Percentiles rank a stretch among this genome's conserved stretches.
These are phyloP conservation scores for Azorinus chamasolen DNA, from an alignment of 2,888 invertebrate species.

Conservation along the genomic window DNA sequence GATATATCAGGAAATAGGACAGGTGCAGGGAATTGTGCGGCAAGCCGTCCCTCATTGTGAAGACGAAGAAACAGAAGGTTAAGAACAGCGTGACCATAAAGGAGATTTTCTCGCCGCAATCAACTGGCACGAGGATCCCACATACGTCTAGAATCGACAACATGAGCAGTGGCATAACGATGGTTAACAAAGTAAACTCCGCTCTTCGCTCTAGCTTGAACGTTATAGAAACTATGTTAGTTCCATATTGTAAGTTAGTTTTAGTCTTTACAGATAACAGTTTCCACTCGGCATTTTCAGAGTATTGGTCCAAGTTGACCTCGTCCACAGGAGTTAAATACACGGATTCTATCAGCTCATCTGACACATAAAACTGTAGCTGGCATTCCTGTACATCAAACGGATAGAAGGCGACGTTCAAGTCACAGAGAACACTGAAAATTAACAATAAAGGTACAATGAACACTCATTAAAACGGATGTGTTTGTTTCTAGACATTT, in stretches of 20 bases:
- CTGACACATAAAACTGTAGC: slow-evolving; percentile 5
- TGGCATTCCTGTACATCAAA: slow-evolving; percentile 13
- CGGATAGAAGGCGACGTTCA: slow-evolving; percentile 6
- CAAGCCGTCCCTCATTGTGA: slow-evolving; percentile 5
- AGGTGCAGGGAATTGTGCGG: slow-evolving; percentile 14
- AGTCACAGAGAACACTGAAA: slow-evolving; percentile 11
- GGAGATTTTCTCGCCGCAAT: slow-evolving; percentile 12
- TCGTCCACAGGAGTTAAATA: slow-evolving; percentile 3
- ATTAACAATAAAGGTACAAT: background rate
- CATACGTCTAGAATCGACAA: slow-evolving; percentile 5
- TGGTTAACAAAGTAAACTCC: slow-evolving; percentile 14
- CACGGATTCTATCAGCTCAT: slow-evolving; percentile 6
- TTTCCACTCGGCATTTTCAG: slow-evolving; percentile 22
- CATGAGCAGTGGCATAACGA: slow-evolving; percentile 11
- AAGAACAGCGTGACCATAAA: slow-evolving; percentile 19
- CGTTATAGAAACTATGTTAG: too few species aligned
- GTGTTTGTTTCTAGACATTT: too few species aligned
- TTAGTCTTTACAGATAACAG: background rate
- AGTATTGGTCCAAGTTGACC: slow-evolving; percentile 7
- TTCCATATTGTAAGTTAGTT: background rate
- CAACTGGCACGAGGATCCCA: slow-evolving; percentile 8
- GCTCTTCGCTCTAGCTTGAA: slow-evolving; percentile 12
- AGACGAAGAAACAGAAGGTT: slow-evolving; percentile 8
- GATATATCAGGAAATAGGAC: slow-evolving; percentile 19
- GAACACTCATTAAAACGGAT: too few species aligned